Evolutionary conservation across 2,797 vertebrate species (phyloP), one percentile per base, ranked within the genome.

Genomic region (Gila robusta): DNA sequence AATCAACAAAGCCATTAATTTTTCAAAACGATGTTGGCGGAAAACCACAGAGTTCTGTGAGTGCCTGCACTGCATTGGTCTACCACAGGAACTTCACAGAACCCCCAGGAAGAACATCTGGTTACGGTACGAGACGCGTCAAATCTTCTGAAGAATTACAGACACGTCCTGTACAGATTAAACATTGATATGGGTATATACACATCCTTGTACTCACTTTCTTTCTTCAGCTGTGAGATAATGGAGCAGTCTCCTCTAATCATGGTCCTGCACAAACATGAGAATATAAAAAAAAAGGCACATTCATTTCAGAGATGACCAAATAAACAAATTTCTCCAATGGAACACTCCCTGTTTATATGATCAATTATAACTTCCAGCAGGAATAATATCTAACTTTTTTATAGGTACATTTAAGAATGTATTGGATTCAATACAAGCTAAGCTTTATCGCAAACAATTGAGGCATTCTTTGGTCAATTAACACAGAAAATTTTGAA

Each of bases 191-290:
- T 8, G n/a, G 21, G 19, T 66, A 71, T 69, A 71, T 3, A 9
- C 17, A 17, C 11, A 44, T 44, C 41, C 37, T 21, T 62, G 39
- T 56, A 97, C 97, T 97, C 93, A 99, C 98, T 96, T 90, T 97
- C 96, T 91, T 72, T 89, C 93, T 91, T 96, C 86, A 99, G 92
- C 92, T 98, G 98, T n/a, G 95, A 96, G 90, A 99, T 95, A 93
- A 99, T 99, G n/a, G 98, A 97, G 91, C 95, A 94, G 17, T 99
- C 98, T 90, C 98, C 98, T 92, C 97, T 92, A 92, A 96, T 97
- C 96, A 99, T 99, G 73, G 98, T 99, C 92, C 98, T 99, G 90
- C 49, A 74, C n/a, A 76, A 52, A 87, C 28, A 64, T 4, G 7
- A 56, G 32, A 2, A 76, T 19, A 73, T 26, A 81, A 85, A 89